Conservation (phyloP, 1,140 invertebrate species). For the Mizuhopecten yessoensis region DNA sequence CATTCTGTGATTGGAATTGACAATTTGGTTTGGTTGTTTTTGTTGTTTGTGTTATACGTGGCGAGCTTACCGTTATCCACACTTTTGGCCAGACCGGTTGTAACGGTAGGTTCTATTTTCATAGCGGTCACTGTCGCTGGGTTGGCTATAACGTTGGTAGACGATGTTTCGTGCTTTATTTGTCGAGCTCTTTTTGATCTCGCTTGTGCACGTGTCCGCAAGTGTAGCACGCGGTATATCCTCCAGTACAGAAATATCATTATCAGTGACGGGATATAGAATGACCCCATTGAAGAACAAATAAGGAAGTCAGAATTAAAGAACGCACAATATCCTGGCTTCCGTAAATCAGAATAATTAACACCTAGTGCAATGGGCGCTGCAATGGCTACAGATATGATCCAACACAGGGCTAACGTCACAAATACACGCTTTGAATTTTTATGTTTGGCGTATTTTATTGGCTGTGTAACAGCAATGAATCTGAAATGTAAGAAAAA, state of each 20-base stretch:
- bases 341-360: constrained; percentile 86
- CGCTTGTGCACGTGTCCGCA: constrained; percentile 91
- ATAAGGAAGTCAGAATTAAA: constrained; percentile 99
- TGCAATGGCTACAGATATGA: constrained; percentile 97
- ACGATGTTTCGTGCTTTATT: constrained; percentile 60
- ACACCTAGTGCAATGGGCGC: constrained; percentile 97
- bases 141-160: constrained; percentile 79
- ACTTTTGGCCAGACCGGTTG: constrained; percentile 73
- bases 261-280: constrained; percentile 99
- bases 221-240: constrained; percentile 96
- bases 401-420: constrained; percentile 98
- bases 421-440: constrained; percentile 97
- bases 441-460: constrained; percentile 99
- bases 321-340: constrained; percentile 90
- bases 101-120: constrained; percentile 74
- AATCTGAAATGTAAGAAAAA: constrained; percentile 92
- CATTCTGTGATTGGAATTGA: constrained; percentile 85
- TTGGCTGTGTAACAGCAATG: constrained; percentile 99
- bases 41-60: constrained; percentile 85
- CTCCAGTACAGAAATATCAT: constrained; percentile 99
- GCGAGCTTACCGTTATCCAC: constrained; percentile 79
- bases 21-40: constrained; percentile 58
- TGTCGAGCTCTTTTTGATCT: constrained; percentile 65
- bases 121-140: constrained; percentile 67
- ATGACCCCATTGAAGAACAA: constrained; percentile 98